Conservation (phyloP, 2,113 vertebrate genomes). For the Ammodytes marinus region DNA sequence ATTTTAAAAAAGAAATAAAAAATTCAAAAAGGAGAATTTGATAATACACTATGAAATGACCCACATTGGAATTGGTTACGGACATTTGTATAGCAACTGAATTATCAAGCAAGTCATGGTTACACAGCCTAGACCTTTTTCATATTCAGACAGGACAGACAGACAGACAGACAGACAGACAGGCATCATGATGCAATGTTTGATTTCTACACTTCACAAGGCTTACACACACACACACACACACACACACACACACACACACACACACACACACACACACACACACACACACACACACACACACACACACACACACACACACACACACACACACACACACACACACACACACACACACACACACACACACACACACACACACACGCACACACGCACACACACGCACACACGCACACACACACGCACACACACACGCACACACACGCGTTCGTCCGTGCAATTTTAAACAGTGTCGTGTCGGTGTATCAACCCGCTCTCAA, state of each 20-base stretch:
- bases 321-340: too few relatives aligned
- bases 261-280: too few relatives aligned
- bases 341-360: too few relatives aligned
- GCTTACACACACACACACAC: conserved; percentile 17
- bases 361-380: too few relatives aligned
- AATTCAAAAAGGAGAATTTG: not conserved
- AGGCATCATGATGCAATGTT: conserved; percentile 75
- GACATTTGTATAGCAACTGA: conserved; percentile 55
- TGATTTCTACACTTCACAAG: conserved; percentile 76
- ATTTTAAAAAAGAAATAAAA: too few relatives aligned
- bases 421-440: too few relatives aligned
- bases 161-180: conserved; percentile 40
- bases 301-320: too few relatives aligned
- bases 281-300: too few relatives aligned
- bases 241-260: too few relatives aligned
- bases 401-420: too few relatives aligned
- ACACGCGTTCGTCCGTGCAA: conserved; percentile 67
- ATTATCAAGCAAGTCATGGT: conserved; percentile 56
- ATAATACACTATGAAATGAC: conserved; percentile 59
- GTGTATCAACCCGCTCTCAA: conserved; percentile 76
- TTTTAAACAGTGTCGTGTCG: conserved; percentile 76
- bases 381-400: too few relatives aligned
- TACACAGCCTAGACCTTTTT: conserved; percentile 65
- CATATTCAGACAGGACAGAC: conserved; percentile 59
- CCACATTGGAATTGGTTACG: conserved; percentile 52